Conservation (phyloP, 2,888 invertebrate genomes). For the Branchellion lobata region DNA sequence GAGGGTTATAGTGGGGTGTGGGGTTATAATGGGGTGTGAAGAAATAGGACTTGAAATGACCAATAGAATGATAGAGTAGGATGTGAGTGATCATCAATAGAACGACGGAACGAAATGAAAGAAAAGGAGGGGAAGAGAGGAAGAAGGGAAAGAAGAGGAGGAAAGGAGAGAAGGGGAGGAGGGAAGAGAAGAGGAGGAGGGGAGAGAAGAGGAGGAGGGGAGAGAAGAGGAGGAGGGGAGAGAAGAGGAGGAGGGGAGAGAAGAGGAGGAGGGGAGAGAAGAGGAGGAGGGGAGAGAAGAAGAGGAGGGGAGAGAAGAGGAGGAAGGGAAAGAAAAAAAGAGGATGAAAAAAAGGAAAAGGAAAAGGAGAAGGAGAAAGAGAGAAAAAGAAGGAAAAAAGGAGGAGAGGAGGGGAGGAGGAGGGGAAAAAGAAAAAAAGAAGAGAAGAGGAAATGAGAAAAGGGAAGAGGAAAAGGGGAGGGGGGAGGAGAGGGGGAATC, state of each 20-base stretch:
- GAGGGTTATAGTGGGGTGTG: background rate
- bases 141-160: background rate
- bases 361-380: background rate
- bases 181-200: background rate
- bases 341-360: too few relatives aligned
- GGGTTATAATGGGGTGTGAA: background rate
- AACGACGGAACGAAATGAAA: too few relatives aligned
- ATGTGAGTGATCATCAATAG: background rate
- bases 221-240: background rate
- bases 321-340: background rate
- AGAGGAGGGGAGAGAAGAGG: background rate
- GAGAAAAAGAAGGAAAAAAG: conserved; percentile 36
- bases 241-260: background rate
- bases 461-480: too few relatives aligned
- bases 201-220: background rate
- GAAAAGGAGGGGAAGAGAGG: background rate
- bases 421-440: too few relatives aligned
- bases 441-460: too few relatives aligned
- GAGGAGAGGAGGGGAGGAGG: conserved; percentile 12
- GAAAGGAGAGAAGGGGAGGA: background rate
- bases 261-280: background rate
- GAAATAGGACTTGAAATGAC: background rate
- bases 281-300: background rate
- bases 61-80: background rate
- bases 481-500: too few relatives aligned